phyloP scores from a whole-genome alignment of 2,797 vertebrate genomes.

The Dryobates pubescens region DNA sequence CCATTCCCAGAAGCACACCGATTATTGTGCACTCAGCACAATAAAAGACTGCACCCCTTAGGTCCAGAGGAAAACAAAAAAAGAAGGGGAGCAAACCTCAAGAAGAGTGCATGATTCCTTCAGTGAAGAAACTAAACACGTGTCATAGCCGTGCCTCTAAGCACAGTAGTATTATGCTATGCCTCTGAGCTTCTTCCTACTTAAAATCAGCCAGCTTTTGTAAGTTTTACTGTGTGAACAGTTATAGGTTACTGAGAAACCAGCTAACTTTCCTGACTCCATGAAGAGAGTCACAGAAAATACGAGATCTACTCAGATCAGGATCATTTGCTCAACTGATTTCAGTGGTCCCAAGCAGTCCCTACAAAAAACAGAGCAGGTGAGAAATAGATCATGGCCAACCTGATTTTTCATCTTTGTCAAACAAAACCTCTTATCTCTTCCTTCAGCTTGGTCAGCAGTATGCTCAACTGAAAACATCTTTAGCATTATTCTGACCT shows the following conservation, averaged over 20 bases:
- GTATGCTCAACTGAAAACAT: neutral
- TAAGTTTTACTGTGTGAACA: neutral
- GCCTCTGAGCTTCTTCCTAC: neutral
- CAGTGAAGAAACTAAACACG: neutral
- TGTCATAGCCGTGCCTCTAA: neutral
- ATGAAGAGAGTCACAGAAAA: neutral
- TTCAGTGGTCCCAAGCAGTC: neutral
- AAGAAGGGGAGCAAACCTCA: neutral
- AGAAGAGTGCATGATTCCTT: neutral
- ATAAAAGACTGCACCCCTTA: neutral
- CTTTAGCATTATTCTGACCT: neutral
- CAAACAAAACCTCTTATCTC: neutral
- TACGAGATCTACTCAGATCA: fast-evolving
- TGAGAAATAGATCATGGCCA: neutral
- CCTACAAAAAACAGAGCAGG: neutral
- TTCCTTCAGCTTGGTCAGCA: neutral
- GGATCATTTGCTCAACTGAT: neutral
- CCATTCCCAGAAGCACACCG: neutral
- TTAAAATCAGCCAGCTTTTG: neutral
- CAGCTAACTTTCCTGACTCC: neutral
- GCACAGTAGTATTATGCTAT: neutral
- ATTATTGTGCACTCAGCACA: neutral
- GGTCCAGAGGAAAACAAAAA: neutral
- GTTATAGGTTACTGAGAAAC: neutral
- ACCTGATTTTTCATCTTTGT: neutral